Conservation (phyloP, 2,113 vertebrate species). For the Carassius gibelio region DNA sequence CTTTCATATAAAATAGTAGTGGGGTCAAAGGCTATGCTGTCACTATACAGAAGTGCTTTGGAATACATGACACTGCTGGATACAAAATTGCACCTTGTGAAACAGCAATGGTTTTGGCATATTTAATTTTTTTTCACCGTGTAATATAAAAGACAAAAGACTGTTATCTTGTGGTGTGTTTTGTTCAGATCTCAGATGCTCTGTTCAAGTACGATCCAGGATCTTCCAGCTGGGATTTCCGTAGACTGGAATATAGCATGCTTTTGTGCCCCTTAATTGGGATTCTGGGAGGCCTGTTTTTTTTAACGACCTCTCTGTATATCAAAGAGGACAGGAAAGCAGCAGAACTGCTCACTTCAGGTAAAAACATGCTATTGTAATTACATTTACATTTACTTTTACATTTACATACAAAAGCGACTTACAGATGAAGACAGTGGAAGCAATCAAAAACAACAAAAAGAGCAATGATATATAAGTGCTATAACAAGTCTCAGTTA, state of each 20-base stretch:
- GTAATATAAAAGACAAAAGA: background rate
- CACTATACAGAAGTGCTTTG: background rate
- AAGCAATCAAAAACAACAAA: too few species aligned
- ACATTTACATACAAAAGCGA: too few species aligned
- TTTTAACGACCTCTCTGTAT: conserved; percentile 80
- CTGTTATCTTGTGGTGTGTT: background rate
- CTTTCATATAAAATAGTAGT: background rate
- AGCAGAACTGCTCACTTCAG: conserved; percentile 63
- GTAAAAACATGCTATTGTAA: conserved; percentile 52
- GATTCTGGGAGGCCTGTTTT: conserved; percentile 80
- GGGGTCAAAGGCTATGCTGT: background rate
- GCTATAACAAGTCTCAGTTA: too few species aligned
- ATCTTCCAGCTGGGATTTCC: conserved; percentile 71
- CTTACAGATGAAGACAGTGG: too few species aligned
- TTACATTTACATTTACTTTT: background rate
- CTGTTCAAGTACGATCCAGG: conserved; percentile 54
- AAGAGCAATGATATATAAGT: too few species aligned
- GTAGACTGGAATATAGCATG: conserved; percentile 84
- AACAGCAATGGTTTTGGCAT: background rate
- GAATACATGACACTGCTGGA: background rate
- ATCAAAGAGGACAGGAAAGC: conserved; percentile 77
- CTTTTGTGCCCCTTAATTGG: conserved; percentile 75
- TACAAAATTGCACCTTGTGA: background rate
- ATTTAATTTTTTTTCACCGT: background rate
- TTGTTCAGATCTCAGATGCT: conserved; percentile 77